phyloP scores from a whole-genome alignment of 2,888 invertebrate species.

The Cataglyphis cursor region DNA sequence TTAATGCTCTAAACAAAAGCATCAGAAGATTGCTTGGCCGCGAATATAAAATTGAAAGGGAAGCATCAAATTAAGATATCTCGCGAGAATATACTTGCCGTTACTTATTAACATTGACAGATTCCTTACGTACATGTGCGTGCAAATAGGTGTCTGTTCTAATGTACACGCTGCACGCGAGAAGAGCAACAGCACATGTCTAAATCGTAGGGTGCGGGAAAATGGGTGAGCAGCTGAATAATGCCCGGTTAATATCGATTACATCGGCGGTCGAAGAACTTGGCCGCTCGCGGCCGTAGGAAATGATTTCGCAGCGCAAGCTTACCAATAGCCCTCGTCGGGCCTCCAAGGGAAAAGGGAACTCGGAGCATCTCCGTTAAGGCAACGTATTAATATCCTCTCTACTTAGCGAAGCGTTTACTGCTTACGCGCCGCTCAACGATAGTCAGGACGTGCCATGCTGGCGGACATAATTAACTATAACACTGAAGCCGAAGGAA shows the following conservation, averaged over 20 bases:
- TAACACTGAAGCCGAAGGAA: slow-evolving; percentile 68
- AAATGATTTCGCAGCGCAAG: slow-evolving; percentile 48
- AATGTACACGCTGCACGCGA: slow-evolving; percentile 4
- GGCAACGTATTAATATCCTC: slow-evolving; percentile 74
- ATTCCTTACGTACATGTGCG: neutral
- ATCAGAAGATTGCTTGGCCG: neutral
- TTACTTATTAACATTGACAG: slow-evolving; percentile 40
- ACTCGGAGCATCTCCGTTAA: slow-evolving; percentile 64
- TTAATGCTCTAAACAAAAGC: neutral
- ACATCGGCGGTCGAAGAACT: slow-evolving; percentile 46
- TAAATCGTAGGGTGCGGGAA: slow-evolving; percentile 33
- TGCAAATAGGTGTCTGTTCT: neutral
- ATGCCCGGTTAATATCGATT: slow-evolving; percentile 55
- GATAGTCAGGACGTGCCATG: slow-evolving; percentile 62
- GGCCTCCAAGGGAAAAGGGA: slow-evolving; percentile 34
- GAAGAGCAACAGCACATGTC: slow-evolving; percentile 2
- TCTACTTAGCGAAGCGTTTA: slow-evolving; percentile 76
- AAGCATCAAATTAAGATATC: slow-evolving; percentile 40
- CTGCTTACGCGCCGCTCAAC: slow-evolving; percentile 66
- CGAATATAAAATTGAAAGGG: slow-evolving; percentile 13
- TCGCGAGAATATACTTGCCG: slow-evolving; percentile 4
- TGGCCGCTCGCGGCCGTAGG: slow-evolving; percentile 47
- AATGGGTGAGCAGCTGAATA: slow-evolving; percentile 40
- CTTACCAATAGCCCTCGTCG: slow-evolving; percentile 46
- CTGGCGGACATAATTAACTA: slow-evolving; percentile 72